Base-by-base conservation (phyloP, 2,113 vertebrate species). In the Marmota flaviventris region DNA sequence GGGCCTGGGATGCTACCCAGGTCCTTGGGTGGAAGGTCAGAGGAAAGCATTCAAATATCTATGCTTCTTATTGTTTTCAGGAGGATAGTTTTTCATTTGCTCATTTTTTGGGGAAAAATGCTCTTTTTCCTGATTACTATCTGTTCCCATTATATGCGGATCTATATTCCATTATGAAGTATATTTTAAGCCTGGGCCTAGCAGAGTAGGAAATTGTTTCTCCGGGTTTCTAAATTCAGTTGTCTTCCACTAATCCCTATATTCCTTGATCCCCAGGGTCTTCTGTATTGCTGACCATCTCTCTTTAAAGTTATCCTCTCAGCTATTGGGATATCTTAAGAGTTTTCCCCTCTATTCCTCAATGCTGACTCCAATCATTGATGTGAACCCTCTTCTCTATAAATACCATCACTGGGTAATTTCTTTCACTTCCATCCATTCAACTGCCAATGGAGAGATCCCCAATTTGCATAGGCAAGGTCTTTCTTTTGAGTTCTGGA, bases 401-500 rank as follows among this genome's bases (percentile, higher is more conserved):
- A 14, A 1, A 3, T 34, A 79, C 22, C 48, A 11, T 67, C 34
- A 22, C 29, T n/a, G 73, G 16, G 25, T 73, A 39, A 48, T 92
- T 85, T 67, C 85, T 89, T 93, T 92, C 70, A 81, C 10, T 73
- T 65, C 42, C 13, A 1, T 86, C 48, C 5, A 63, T 70, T 65
- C 56, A 75, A 2, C 6, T 69, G 25, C 25, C 79, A 29, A 32
- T 45, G 29, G 25, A 37, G 8, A 4, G 12, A 42, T 42, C 53
- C 20, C n/a, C 8, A 3, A 25, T 96, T 85, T 85, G 34, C 34
- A 20, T 8, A n/a, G 16, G 24, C 1, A 16, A 75, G 48, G 42
- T 39, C 51, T 90, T 93, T 83, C 65, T 83, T 85, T 83, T 78
- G 22, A 61, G 34, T 70, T 95, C n/a, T 89, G 51, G 42, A 34